phyloP scores from a whole-genome alignment of 2,888 invertebrate genomes.

The Eueremaeus valkanovi region DNA sequence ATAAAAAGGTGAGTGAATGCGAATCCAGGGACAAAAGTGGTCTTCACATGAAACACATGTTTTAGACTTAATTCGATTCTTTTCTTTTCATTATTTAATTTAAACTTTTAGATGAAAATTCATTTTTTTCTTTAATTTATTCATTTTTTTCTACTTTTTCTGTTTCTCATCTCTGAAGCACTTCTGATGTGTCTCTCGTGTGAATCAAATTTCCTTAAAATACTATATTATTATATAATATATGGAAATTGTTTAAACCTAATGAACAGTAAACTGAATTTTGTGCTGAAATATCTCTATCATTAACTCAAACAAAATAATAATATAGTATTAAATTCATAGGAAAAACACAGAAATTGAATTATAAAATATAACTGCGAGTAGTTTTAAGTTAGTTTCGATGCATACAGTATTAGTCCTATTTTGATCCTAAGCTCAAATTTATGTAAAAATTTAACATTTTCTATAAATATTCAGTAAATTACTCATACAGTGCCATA shows the following conservation, averaged over 20 bases:
- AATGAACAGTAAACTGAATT: neutral
- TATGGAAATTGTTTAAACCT: neutral
- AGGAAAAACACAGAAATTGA: too few species aligned
- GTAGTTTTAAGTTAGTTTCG: too few species aligned
- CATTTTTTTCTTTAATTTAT: neutral
- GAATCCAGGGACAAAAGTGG: neutral
- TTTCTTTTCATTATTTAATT: slow-evolving; percentile 12
- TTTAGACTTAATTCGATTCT: neutral
- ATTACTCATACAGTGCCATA: too few species aligned
- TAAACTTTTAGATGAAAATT: slow-evolving; percentile 6
- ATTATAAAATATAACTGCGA: too few species aligned
- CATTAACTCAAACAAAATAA: neutral
- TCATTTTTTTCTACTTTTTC: neutral
- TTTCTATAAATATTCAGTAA: too few species aligned
- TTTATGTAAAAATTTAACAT: too few species aligned
- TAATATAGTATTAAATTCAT: neutral
- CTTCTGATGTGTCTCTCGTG: neutral
- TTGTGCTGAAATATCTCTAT: neutral
- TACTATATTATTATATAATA: neutral
- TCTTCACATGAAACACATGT: slow-evolving; percentile 24
- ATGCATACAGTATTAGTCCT: neutral
- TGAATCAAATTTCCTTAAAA: neutral
- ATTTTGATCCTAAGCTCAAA: neutral
- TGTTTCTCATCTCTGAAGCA: too few species aligned
- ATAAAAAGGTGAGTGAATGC: neutral